Evolutionary conservation across 2,113 vertebrate species (phyloP).

Genomic region (Epinephelus moara): DNA sequence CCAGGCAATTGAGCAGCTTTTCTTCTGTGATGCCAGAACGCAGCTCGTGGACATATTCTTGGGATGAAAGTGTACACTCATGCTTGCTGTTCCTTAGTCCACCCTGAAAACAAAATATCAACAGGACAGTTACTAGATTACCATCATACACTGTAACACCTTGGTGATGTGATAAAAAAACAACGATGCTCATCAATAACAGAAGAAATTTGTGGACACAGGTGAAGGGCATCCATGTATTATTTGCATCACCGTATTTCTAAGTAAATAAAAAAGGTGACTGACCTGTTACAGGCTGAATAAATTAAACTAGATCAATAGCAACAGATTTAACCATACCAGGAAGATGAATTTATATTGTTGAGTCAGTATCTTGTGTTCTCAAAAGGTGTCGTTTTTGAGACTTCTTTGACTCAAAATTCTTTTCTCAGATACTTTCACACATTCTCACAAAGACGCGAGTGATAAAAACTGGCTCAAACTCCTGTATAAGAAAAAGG

Average conservation of each 20-base stretch:
- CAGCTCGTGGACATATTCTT: slow-evolving; percentile 97
- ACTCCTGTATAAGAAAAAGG: neutral
- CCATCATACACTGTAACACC: neutral
- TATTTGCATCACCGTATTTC: neutral
- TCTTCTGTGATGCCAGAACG: slow-evolving; percentile 96
- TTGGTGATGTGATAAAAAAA: neutral
- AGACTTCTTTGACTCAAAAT: neutral
- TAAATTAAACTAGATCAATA: neutral
- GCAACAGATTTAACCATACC: neutral
- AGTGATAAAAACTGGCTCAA: slow-evolving; percentile 16
- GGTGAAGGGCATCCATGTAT: neutral
- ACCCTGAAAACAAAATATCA: slow-evolving; percentile 85
- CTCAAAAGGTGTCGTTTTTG: neutral
- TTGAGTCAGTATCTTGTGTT: neutral
- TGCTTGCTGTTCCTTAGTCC: slow-evolving; percentile 98
- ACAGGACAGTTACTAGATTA: slow-evolving; percentile 32
- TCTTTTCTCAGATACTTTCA: no score
- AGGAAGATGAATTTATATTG: neutral
- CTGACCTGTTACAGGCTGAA: neutral
- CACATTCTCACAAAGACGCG: slow-evolving; percentile 1
- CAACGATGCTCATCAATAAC: neutral
- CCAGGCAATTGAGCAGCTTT: slow-evolving; percentile 96
- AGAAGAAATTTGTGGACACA: neutral
- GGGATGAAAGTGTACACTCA: slow-evolving; percentile 95
- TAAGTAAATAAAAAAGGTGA: neutral